Evolutionary conservation across 1,140 invertebrate genomes (phyloP).

Genomic region (fruit fly (Drosophila melanogaster)): Release_6_plus_ISO1_MT NC_004354.4:8316501-8317000

Average conservation of each 20-base stretch:
- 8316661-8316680: neutral
- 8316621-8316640: constrained; percentile 78
- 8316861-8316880: no score
- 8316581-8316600: constrained; percentile 65
- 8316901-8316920: no score
- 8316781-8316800: constrained; percentile 34
- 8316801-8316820: constrained; percentile 7
- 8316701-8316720: constrained; percentile 69
- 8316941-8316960: no score
- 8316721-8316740: constrained; percentile 55
- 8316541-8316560: constrained; percentile 1
- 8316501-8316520: neutral
- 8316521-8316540: constrained; percentile 40
- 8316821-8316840: neutral
- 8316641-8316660: constrained; percentile 32
- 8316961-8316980: neutral
- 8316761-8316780: constrained; percentile 5
- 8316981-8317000: neutral
- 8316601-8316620: constrained; percentile 79
- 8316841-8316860: constrained; percentile 11
- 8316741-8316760: neutral
- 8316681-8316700: constrained; percentile 7
- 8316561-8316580: constrained; percentile 22
- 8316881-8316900: no score
- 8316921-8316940: no score